Conservation (phyloP, 2,797 vertebrate species). For the Mus spretus region DNA sequence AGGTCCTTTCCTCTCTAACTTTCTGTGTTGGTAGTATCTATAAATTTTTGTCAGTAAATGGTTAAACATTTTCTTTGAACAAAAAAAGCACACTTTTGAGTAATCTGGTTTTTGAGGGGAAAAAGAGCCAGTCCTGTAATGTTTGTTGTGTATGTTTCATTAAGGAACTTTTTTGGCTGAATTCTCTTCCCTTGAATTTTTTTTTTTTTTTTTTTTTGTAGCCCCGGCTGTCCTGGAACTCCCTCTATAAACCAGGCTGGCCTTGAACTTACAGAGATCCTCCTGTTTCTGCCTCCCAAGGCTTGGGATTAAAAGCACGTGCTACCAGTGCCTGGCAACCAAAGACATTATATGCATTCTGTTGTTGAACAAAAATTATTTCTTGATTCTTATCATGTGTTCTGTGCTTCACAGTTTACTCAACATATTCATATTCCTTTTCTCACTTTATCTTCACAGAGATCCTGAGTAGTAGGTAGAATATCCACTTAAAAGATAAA, state of each 20-base stretch:
- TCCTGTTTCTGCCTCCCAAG: neutral
- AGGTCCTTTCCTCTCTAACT: constrained; percentile 27
- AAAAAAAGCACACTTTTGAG: constrained; percentile 24
- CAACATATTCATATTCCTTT: neutral
- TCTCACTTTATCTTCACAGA: constrained; percentile 22
- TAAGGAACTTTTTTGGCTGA: constrained; percentile 2
- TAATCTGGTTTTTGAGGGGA: neutral
- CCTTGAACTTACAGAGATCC: neutral
- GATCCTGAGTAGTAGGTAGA: neutral
- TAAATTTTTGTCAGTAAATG: constrained; percentile 23
- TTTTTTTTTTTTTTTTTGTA: neutral
- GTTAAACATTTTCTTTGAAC: neutral
- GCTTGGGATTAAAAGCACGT: neutral
- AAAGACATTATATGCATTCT: neutral
- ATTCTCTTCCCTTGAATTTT: neutral
- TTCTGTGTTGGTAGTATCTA: neutral
- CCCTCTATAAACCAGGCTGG: neutral
- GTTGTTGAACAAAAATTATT: constrained; percentile 19
- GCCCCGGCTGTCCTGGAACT: neutral
- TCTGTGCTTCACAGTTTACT: constrained; percentile 19
- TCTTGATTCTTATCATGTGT: constrained; percentile 16
- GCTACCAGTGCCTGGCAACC: neutral
- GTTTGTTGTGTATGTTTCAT: constrained; percentile 3
- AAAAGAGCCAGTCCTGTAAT: neutral
- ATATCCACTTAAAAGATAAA: constrained; percentile 2